Evolutionary conservation across 2,113 vertebrate genomes (phyloP), one percentile per base, ranked within the genome.

Genomic region (Etheostoma cragini): DNA sequence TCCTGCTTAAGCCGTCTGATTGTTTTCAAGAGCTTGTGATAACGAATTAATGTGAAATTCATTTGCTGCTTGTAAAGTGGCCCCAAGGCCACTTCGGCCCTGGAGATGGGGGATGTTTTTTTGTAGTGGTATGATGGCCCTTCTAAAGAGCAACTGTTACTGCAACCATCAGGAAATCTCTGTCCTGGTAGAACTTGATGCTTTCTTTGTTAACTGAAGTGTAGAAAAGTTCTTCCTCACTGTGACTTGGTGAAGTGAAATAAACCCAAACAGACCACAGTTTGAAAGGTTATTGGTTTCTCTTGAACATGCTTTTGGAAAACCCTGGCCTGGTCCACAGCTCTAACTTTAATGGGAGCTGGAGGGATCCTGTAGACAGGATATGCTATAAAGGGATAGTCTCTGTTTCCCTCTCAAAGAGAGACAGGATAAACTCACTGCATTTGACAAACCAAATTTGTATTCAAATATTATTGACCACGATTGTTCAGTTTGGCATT

Each of bases 51-150:
- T 79, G 80, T 68, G 78, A 86, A 92, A 90, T 88, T 78, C 4
- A 83, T 86, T 84, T 83, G 45, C 47, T 80, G 46, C 84, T 87
- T 8, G 58, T 88, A 81, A 90, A 92, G 82, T 73, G 47, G 71
- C 70, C 65, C 50, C 19, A 22, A 72, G 72, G 56, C 53, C 61
- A 69, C 65, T 80, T 80, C 30, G 61, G 69, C 75, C 75, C 86
- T 76, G 24, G 11, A 81, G 69, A 76, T 60, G 71, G 68, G 70
- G 60, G 62, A 57, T 47, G 70, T 82, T 54, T 50, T 35, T 38
- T 30, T 46, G 7, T 26, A 6, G 8, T 30, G 30, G 45, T 46
- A 65, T 84, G 35, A 70, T 57, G 60, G 67, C 75, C 26, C 56
- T 78, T 64, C 22, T 76, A 69, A 76, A 79, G 78, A 80, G 50